Evolutionary conservation across 2,888 invertebrate genomes (phyloP).

Genomic region (Steinernema carpocapsae): DNA sequence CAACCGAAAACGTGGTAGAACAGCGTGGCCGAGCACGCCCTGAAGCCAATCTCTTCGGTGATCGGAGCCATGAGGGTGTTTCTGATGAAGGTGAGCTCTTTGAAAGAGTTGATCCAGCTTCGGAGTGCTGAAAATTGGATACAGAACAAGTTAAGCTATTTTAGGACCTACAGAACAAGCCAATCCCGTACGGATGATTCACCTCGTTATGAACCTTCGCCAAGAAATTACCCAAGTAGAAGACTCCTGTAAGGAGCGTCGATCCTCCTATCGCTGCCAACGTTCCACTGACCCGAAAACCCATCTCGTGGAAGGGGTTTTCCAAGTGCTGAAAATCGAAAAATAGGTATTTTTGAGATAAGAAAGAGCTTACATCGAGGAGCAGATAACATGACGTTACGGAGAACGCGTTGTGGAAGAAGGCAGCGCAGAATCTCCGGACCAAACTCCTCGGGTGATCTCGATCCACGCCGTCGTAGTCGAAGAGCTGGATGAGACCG

Average conservation of each 20-base stretch:
- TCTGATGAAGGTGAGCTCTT: constrained; percentile 51
- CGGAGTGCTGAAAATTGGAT: constrained; percentile 43
- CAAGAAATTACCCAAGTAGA: constrained; percentile 59
- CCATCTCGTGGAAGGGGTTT: constrained; percentile 52
- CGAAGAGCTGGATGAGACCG: constrained; percentile 46
- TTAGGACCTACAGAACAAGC: constrained; percentile 16
- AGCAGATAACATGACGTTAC: constrained; percentile 43
- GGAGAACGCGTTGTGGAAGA: constrained; percentile 45
- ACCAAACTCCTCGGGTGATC: constrained; percentile 48
- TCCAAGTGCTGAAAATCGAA: constrained; percentile 40
- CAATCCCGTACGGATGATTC: background rate
- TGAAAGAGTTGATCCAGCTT: constrained; percentile 49
- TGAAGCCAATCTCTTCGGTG: constrained; percentile 65
- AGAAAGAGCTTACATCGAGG: constrained; percentile 41
- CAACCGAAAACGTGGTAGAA: constrained; percentile 46
- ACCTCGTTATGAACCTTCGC: constrained; percentile 50
- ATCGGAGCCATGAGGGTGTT: constrained; percentile 62
- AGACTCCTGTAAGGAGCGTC: constrained; percentile 47
- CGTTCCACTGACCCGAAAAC: constrained; percentile 46
- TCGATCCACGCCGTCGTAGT: constrained; percentile 48
- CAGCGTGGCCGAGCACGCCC: constrained; percentile 60
- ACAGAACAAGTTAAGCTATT: background rate
- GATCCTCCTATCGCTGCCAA: constrained; percentile 46
- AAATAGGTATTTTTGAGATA: background rate
- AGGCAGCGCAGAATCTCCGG: constrained; percentile 48